These are phyloP conservation scores for Drosophila bunnanda DNA, from an alignment of 2,888 invertebrate species.

Conservation along the genomic window DNA sequence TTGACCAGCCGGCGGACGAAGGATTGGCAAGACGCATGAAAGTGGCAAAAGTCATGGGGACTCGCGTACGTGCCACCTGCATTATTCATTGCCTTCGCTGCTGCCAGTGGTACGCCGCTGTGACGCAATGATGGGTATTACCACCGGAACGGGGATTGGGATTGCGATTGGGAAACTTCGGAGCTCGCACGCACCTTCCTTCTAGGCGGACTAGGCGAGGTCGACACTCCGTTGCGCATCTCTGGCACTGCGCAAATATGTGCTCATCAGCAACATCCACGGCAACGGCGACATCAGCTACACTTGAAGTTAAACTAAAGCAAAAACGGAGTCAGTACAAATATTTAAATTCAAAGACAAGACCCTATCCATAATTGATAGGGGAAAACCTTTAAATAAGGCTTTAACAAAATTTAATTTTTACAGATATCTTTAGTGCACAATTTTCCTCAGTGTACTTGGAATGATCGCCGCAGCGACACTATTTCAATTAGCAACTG, in stretches of 20 bases:
- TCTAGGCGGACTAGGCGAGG: slow-evolving; percentile 69
- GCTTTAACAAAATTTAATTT: fast-evolving
- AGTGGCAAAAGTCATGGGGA: slow-evolving; percentile 47
- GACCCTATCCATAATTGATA: not conserved
- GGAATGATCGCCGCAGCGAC: slow-evolving; percentile 62
- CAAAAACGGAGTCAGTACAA: too few species aligned
- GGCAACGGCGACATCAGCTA: slow-evolving; percentile 18
- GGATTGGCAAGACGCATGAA: slow-evolving; percentile 55
- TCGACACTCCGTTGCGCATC: slow-evolving; percentile 77
- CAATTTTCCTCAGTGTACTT: not conserved
- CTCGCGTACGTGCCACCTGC: slow-evolving; percentile 36
- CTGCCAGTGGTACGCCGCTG: slow-evolving; percentile 46
- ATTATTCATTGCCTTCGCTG: slow-evolving; percentile 27
- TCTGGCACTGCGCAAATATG: slow-evolving; percentile 75
- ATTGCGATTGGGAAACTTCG: slow-evolving; percentile 29
- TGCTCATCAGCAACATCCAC: slow-evolving; percentile 55
- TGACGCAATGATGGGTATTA: slow-evolving; percentile 74
- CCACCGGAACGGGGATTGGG: slow-evolving; percentile 31
- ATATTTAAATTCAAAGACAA: too few species aligned
- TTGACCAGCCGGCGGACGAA: slow-evolving; percentile 21
- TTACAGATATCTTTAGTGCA: not conserved
- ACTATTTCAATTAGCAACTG: slow-evolving; percentile 82
- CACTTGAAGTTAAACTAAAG: not conserved
- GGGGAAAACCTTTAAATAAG: too few species aligned
- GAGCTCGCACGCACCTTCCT: slow-evolving; percentile 65